Evolutionary conservation across 1,140 invertebrate species (phyloP), one percentile per base, ranked within the genome.

Genomic region (Drosophila navojoa): DNA sequence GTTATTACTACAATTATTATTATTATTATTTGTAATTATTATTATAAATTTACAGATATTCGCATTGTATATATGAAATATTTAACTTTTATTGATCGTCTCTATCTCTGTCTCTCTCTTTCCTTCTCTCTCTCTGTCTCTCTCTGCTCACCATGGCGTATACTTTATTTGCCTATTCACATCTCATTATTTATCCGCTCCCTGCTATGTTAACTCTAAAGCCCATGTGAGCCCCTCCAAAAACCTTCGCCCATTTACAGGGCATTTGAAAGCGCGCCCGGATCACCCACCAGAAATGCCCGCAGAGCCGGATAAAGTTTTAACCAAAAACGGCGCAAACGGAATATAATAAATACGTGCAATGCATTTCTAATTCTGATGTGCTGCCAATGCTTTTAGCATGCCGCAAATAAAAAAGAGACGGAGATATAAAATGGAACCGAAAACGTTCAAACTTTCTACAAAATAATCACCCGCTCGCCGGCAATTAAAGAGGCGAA

Each of bases 271-370:
- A 40, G 29, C 53, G 68, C 27, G 58, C 2, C 27, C 42, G 40
- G 22, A 61, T 54, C 19, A 22, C 32, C 42, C 44, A 49, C 60
- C 60, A 58, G 11, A 53, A 9, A 16, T 40, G 50, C 47, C 67
- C 66, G 27, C 45, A 49, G 55, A 63, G 61, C 64, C 50, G 68
- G 54, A 42, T 60, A 76, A 84, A 84, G 81, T 84, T 84, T 50
- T 53, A 74, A 70, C 69, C 54, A 49, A 86, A 76, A 82, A 84
- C 77, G 77, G 58, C 68, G 66, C 69, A 84, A 85, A 77, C 81
- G 81, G 75, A 86, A 85, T 85, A 86, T 86, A 85, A 85, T 85
- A 86, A 86, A 78, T 81, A 85, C 81, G 81, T 85, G 81, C 75
- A 67, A 66, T 77, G 81, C 78, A 86, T 85, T 81, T 71, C 66